Evolutionary conservation across 1,140 invertebrate genomes (phyloP).

Genomic region (Drosophila persimilis): DNA sequence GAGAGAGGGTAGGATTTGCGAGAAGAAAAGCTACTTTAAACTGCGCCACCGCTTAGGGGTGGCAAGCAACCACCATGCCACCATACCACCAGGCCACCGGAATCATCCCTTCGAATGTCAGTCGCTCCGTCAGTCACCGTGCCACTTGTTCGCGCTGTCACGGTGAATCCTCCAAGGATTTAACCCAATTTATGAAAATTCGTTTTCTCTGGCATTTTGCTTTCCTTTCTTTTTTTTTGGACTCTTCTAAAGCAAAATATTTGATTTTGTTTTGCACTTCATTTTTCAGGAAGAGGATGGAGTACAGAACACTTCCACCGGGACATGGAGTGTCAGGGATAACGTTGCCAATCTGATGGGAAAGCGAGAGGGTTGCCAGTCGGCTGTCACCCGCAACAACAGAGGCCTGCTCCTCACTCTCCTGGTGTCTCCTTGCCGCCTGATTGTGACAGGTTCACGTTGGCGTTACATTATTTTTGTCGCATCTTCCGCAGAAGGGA

Average conservation of each 20-base stretch:
- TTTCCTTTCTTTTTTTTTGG: conserved; percentile 18
- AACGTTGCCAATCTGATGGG: conserved; percentile 60
- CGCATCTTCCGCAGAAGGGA: conserved; percentile 21
- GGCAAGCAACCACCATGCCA: conserved; percentile 50
- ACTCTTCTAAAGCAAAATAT: conserved; percentile 65
- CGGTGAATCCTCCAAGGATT: conserved; percentile 79
- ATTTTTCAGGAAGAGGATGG: conserved; percentile 62
- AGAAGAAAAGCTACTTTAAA: conserved; percentile 49
- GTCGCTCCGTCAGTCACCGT: conserved; percentile 56
- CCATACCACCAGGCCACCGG: conserved; percentile 19
- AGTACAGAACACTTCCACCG: conserved; percentile 45
- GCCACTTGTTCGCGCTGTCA: conserved; percentile 80
- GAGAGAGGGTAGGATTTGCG: conserved; percentile 3
- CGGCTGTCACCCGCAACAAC: background rate
- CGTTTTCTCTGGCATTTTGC: conserved; percentile 24
- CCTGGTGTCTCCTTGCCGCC: conserved; percentile 3
- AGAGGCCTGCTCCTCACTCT: background rate
- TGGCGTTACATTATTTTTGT: conserved; percentile 51
- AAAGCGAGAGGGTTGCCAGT: conserved; percentile 43
- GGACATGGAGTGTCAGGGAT: conserved; percentile 70
- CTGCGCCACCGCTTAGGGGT: conserved; percentile 54
- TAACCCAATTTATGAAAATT: conserved; percentile 81
- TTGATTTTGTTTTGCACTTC: conserved; percentile 79
- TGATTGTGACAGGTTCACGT: conserved; percentile 57
- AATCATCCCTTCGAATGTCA: conserved; percentile 45